phyloP scores from a whole-genome alignment of 2,113 vertebrate species.

The Lampris incognitus region DNA sequence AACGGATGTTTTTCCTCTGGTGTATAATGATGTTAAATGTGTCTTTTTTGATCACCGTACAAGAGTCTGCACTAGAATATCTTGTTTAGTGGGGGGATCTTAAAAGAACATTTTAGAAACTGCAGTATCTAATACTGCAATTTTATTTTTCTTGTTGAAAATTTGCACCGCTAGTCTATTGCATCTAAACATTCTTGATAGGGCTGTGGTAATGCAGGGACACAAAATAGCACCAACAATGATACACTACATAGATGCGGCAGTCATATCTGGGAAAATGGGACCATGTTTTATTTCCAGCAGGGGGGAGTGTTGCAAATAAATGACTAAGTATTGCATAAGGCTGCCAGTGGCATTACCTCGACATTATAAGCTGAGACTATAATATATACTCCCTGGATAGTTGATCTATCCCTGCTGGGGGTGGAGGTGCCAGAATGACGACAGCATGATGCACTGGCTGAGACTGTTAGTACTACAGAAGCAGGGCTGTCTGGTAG shows the following conservation, averaged over 20 bases:
- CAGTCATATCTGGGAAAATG: not conserved
- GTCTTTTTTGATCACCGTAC: not conserved
- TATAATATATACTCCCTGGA: constrained; percentile 41
- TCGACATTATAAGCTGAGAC: constrained; percentile 45
- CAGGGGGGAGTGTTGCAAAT: constrained; percentile 56
- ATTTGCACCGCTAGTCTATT: no score
- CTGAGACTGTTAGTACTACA: constrained; percentile 49
- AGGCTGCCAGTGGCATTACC: constrained; percentile 38
- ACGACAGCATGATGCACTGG: constrained; percentile 62
- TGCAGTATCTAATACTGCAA: not conserved
- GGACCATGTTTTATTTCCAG: constrained; percentile 39
- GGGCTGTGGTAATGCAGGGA: not conserved
- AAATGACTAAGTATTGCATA: constrained; percentile 29
- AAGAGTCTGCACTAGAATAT: not conserved
- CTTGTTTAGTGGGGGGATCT: not conserved
- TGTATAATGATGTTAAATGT: no score
- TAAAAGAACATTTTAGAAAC: not conserved
- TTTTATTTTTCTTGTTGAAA: not conserved
- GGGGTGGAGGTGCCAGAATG: constrained; percentile 44
- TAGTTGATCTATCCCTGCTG: constrained; percentile 33
- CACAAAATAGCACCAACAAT: not conserved
- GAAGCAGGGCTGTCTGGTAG: constrained; percentile 48
- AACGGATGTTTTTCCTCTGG: no score
- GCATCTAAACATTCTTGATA: not conserved
- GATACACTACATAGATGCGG: not conserved